A percentile compares a stretch with the other conserved stretches of the same genome.
phyloP scores from a whole-genome alignment of 1,140 invertebrate species.

The Tachypleus tridentatus region DNA sequence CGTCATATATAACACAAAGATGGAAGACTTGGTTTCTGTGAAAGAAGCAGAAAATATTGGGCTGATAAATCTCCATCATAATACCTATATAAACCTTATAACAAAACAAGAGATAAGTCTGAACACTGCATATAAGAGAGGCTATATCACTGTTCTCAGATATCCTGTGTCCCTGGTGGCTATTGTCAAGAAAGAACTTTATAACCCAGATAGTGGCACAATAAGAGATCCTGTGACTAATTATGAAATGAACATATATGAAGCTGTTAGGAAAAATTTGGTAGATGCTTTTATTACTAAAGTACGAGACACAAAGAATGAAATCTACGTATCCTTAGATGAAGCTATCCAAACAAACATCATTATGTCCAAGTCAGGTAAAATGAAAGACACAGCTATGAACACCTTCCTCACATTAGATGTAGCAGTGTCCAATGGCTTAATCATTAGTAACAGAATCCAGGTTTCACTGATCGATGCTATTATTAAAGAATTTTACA shows the following conservation, averaged over 20 bases:
- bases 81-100: conserved; percentile 42
- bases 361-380: conserved; percentile 33
- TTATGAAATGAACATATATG: conserved; percentile 53
- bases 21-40: conserved; percentile 57
- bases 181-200: conserved; percentile 52
- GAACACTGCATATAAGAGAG: conserved; percentile 52
- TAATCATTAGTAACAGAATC: conserved; percentile 55
- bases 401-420: conserved; percentile 49
- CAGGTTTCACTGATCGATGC: conserved; percentile 57
- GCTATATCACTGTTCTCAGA: conserved; percentile 48
- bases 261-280: conserved; percentile 62
- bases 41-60: conserved; percentile 37
- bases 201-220: conserved; percentile 53
- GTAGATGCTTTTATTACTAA: conserved; percentile 70
- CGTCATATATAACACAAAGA: conserved; percentile 59
- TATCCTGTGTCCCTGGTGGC: conserved; percentile 62
- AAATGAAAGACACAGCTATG: conserved; percentile 37
- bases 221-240: conserved; percentile 57
- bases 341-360: conserved; percentile 33
- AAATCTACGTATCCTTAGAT: conserved; percentile 42
- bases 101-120: conserved; percentile 53
- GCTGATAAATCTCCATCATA: conserved; percentile 26
- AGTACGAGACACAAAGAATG: conserved; percentile 57
- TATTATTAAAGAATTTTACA: conserved; percentile 65
- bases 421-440: conserved; percentile 50